Base-by-base conservation (phyloP, 1,140 invertebrate species). In the Trichonephila inaurata region DNA sequence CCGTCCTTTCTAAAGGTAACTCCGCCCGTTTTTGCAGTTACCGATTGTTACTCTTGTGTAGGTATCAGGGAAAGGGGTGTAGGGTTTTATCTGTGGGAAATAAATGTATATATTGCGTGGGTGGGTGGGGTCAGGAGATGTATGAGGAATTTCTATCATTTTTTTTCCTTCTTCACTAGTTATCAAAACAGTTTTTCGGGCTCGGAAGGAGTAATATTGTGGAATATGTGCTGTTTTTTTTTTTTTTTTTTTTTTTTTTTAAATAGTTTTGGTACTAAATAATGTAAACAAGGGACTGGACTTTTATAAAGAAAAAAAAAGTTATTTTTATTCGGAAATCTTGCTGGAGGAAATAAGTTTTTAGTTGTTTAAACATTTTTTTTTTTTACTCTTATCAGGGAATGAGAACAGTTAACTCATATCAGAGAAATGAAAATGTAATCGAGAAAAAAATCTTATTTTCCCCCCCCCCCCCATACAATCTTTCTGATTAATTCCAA, bases 1-100 rank as follows among this genome's bases (percentile, higher is more conserved):
- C 12, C 72, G n/a, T 40, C 72, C 33, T 7, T 77, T 28, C 85
- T n/a, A 72, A 62, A 89, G 62, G 87, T 89, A 72, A 89, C 87
- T n/a, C 28, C 87, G 87, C 87, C 62, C 87, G 64, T 58, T 72
- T 89, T 58, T 33, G 72, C 72, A 33, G 40, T 24, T 58, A 28
- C 19, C 14, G 60, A 28, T 19, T 87, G 33, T 87, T 33, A 58
- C 66, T 21, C 62, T n/a, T 40, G 21, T 51, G 33, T 58, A 69
- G 40, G 40, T 69, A 51, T 44, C 21, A 40, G 28, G 87, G 40
- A 61, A 69, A 51, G 66, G 62, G 85, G n/a, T 64, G 61, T 87
- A 24, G 16, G 60, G 85, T n/a, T 33, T 33, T 44, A 58, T 77
- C 33, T 87, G 85, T 40, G 61, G 33, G 85, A 87, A 87, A 40